These are phyloP conservation scores for Spialia ferax DNA, from an alignment of 2,888 invertebrate species.

Conservation along the genomic window DNA sequence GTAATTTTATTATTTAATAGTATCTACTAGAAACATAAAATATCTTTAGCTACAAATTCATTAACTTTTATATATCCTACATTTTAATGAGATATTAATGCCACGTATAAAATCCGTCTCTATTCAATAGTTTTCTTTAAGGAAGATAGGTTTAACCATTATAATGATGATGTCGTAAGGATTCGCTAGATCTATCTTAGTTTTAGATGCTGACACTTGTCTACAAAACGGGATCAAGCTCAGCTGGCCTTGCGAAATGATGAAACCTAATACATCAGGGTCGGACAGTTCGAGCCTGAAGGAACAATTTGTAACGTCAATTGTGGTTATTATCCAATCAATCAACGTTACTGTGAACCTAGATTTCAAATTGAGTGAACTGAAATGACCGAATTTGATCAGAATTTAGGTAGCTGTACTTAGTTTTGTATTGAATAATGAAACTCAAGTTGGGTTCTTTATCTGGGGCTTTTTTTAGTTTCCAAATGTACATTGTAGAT, in stretches of 20 bases:
- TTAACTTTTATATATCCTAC: too few relatives aligned
- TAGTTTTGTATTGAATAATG: not conserved
- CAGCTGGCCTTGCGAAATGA: constrained; percentile 20
- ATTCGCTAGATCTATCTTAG: not conserved
- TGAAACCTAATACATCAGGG: constrained; percentile 33
- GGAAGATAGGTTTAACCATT: not conserved
- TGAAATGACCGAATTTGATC: not conserved
- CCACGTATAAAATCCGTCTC: too few relatives aligned
- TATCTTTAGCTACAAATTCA: too few relatives aligned
- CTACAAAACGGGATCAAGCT: not conserved
- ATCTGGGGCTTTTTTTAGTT: too few relatives aligned
- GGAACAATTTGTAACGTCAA: constrained; percentile 38
- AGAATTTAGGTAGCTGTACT: too few relatives aligned
- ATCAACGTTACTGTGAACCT: constrained; percentile 27
- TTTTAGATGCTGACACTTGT: not conserved
- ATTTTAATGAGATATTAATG: too few relatives aligned
- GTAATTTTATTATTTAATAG: too few relatives aligned
- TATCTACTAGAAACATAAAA: too few relatives aligned
- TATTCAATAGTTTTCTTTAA: not conserved
- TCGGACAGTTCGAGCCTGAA: constrained; percentile 28
- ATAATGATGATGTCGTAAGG: not conserved
- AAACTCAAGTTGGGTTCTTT: too few relatives aligned
- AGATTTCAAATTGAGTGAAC: constrained; percentile 11
- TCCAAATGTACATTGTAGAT: too few relatives aligned
- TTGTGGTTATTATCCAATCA: constrained; percentile 38